Base-by-base conservation (phyloP, 30 jellyfish, hydroid and myxozoan species). In the Hydractinia echinata region DNA sequence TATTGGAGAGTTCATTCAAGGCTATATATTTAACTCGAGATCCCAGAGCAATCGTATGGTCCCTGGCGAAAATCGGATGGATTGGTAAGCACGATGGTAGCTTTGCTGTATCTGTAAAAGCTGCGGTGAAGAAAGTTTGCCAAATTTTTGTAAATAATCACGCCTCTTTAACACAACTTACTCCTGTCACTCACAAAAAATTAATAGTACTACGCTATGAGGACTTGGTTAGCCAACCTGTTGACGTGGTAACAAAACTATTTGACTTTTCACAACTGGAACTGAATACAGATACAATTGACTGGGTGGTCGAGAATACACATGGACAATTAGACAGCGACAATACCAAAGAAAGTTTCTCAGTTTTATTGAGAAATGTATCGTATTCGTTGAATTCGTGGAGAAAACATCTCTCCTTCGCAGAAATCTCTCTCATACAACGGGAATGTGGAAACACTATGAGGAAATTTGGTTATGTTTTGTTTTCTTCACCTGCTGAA, bases 41-140 rank as follows among this genome's bases (percentile, higher is more conserved):
- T 54, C 99, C 99, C 39, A 60, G 99, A n/a, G 99, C 99, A 6
- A 94, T 94, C 52, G 72, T 94, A 0, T 81, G 85, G 79, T 94
- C 99, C 15, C 88, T 94, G 99, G 77, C 80, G 76, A 55, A 74
- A 53, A 82, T 83, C 82, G 95, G 95, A 7, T 94, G 99, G 99
- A 86, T 94, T 7, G 95, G 96, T 19, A 69, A 84, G 5, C 87
- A 83, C 58, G 82, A 76, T 5, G 94, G 76, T 53, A 62, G 95
- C 18, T 81, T 74, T 55, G 95, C 49, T 70, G 71, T 77, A n/a
- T 76, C 79, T 62, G 86, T 88, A 66, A 54, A 76, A 13, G 58
- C 89, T 6, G 97, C 99, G 1, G 90, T 95, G n/a, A 54, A 60
- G 39, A 81, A 73, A 64, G 73, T 94, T 19, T 94, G 99, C 89